Base-by-base conservation (phyloP, 2,797 vertebrate genomes). In the Gila robusta region DNA sequence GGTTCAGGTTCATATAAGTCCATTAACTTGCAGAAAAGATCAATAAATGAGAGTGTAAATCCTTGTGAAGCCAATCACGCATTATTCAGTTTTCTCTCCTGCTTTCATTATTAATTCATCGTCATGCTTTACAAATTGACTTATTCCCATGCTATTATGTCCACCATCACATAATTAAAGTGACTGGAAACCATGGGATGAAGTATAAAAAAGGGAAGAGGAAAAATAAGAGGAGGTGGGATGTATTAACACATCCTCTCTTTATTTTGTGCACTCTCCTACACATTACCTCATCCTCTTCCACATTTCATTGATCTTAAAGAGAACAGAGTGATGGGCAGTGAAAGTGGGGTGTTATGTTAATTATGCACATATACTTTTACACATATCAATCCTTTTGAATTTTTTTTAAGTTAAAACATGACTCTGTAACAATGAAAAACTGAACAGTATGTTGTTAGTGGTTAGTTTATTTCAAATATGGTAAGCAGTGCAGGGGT, bases 231-330 rank as follows among this genome's bases (percentile, higher is more conserved):
- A 74, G 54, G 47, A 76, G 44, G 59, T 72, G 32, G 76, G 64
- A 35, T 23, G 41, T 72, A 79, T 79, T 67, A 79, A 52, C 76
- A 54, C 44, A 44, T 67, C n/a, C 16, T 49, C 37, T 59, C 73
- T 79, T 83, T 66, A 83, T 56, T 82, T 11, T 72, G 66, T 77
- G 59, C 81, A 35, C 32, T 73, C 70, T 86, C 67, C 67, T n/a
- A 39, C 52, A 69, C 73, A 82, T 72, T 81, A 88, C 52, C 72
- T 71, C 72, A 62, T 82, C 54, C 81, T 54, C 54, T 79, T 62
- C n/a, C 52, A 85, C 26, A 66, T 79, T 79, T 59, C 76, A 85
- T 72, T 62, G 77, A 69, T 70, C 59, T 69, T 47, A 69, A 69
- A 81, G 35, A 69, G 62, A 67, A 67, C 32, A 77, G 82, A 39